phyloP scores from a whole-genome alignment of 2,113 vertebrate genomes.

The Centropus bengalensis region DNA sequence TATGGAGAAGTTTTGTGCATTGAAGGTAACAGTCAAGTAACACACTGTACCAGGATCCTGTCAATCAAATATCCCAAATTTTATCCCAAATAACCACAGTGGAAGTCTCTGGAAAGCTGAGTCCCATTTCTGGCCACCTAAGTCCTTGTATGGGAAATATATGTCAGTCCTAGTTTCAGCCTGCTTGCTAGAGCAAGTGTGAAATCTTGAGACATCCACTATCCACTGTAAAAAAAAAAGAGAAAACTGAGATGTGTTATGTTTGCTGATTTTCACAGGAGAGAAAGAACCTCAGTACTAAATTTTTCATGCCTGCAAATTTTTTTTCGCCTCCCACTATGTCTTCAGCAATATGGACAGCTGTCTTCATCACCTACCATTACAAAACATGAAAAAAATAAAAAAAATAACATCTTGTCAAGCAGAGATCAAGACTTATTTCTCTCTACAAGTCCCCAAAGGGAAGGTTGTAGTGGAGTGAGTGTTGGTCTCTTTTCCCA shows the following conservation, averaged over 20 bases:
- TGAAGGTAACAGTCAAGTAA: background rate
- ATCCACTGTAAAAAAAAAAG: fast-evolving
- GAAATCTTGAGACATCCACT: background rate
- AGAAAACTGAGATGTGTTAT: background rate
- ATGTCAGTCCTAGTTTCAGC: background rate
- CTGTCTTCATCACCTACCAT: background rate
- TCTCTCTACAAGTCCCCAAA: too few relatives aligned
- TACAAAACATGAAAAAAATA: background rate
- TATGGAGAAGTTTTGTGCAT: background rate
- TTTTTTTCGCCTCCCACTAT: background rate
- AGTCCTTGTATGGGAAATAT: background rate
- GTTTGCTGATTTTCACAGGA: background rate
- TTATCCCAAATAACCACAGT: background rate
- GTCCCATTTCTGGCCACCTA: background rate
- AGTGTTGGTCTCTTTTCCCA: too few relatives aligned
- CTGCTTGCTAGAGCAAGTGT: background rate
- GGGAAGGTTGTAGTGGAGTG: too few relatives aligned
- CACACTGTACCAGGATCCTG: background rate
- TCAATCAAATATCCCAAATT: background rate
- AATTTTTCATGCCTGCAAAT: background rate
- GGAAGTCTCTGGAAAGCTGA: background rate
- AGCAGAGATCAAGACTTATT: background rate
- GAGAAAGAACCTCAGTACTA: background rate
- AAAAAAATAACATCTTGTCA: background rate
- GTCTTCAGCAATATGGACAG: background rate